A percentile compares a stretch with the other conserved stretches of the same genome.
phyloP scores from a whole-genome alignment of 1,140 invertebrate species.

The Wasmannia auropunctata region DNA sequence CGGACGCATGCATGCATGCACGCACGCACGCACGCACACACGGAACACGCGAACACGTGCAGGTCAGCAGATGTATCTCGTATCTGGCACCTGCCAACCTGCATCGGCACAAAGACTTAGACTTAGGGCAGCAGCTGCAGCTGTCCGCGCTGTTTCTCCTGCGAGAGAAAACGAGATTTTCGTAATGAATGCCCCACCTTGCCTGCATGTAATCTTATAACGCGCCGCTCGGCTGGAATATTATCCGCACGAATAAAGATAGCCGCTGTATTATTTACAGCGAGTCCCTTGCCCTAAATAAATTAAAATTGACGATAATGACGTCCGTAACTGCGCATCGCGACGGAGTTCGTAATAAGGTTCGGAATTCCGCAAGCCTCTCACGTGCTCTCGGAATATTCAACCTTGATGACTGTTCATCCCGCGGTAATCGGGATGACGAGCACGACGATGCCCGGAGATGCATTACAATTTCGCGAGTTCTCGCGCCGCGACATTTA shows the following conservation, averaged over 20 bases:
- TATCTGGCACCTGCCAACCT: slow-evolving; percentile 78
- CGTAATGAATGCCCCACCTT: neutral
- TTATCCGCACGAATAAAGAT: neutral
- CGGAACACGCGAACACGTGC: slow-evolving; percentile 60
- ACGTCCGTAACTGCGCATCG: neutral
- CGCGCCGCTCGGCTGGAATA: neutral
- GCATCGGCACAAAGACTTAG: slow-evolving; percentile 74
- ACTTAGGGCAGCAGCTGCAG: slow-evolving; percentile 60
- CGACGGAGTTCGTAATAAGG: neutral
- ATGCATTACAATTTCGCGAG: slow-evolving; percentile 38
- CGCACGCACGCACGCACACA: neutral
- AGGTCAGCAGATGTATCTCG: slow-evolving; percentile 78
- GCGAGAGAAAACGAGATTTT: slow-evolving; percentile 25
- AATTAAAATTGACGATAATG: neutral
- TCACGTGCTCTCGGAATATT: slow-evolving; percentile 7
- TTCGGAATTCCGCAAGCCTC: neutral
- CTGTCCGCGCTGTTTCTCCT: neutral
- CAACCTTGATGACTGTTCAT: slow-evolving; percentile 1
- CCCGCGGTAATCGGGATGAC: neutral
- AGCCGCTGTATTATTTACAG: neutral
- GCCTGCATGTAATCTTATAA: neutral
- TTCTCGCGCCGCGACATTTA: slow-evolving; percentile 17
- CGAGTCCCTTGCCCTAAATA: neutral
- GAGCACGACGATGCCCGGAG: neutral
- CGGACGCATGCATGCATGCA: neutral